Evolutionary conservation across 2,797 vertebrate species (phyloP).

Genomic region (Rhinichthys osculus): DNA sequence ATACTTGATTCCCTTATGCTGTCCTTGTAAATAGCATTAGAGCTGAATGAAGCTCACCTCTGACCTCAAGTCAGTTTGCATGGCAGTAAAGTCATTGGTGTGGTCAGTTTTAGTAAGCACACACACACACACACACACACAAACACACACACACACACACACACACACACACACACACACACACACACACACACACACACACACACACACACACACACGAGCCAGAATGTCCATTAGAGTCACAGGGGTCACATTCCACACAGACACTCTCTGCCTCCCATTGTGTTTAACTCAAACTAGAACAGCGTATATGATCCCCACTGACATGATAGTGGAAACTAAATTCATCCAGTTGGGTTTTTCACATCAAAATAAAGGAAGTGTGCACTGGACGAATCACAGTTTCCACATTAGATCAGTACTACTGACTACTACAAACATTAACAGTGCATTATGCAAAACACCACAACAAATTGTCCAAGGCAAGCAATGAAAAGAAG

Average conservation of each 20-base stretch:
- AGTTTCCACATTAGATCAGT: conserved; percentile 2
- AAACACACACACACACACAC: conserved; percentile 43
- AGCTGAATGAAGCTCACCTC: conserved; percentile 7
- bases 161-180: conserved; percentile 36
- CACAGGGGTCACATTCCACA: conserved; percentile 79
- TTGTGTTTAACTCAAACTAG: conserved; percentile 75
- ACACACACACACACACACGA: conserved; percentile 40
- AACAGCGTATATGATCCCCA: conserved; percentile 26
- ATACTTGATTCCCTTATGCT: background rate
- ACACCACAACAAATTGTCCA: background rate
- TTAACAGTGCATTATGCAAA: background rate
- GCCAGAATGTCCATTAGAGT: conserved; percentile 61
- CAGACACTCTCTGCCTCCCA: conserved; percentile 76
- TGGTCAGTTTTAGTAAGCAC: conserved; percentile 22
- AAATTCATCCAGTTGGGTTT: conserved; percentile 42
- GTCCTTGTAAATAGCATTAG: background rate
- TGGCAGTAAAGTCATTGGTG: background rate
- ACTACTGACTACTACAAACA: background rate
- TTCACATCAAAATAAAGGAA: conserved; percentile 45
- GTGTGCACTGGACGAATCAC: background rate
- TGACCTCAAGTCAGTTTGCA: conserved; percentile 30
- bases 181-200: conserved; percentile 7
- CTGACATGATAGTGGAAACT: conserved; percentile 48
- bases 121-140: conserved; percentile 9
- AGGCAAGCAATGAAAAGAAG: background rate